Percentiles rank a stretch among this genome's conserved stretches.
Conservation (phyloP, 1,140 invertebrate species). For the Phthorimaea operculella region DNA sequence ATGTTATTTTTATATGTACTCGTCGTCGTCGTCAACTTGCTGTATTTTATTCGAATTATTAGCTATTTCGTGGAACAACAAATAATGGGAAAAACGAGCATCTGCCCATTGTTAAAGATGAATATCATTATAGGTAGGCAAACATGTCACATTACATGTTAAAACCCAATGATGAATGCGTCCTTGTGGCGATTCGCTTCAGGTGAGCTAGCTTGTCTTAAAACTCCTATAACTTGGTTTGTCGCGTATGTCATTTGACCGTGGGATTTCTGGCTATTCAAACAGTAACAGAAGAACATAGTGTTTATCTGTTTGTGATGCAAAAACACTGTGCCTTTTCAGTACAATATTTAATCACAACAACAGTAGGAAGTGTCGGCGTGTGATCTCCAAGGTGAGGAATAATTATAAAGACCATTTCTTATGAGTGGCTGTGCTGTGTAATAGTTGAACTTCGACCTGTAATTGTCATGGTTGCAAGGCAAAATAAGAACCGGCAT, state of each 20-base stretch:
- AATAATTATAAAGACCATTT: conserved; percentile 5
- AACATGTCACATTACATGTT: not conserved
- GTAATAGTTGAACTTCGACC: not conserved
- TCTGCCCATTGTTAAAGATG: not conserved
- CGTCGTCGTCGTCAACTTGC: not conserved
- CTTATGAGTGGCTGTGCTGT: not conserved
- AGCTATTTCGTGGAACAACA: not conserved
- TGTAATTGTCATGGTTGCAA: not conserved
- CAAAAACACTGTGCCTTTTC: too few relatives aligned
- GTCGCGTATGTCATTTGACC: too few relatives aligned
- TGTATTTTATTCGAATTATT: not conserved
- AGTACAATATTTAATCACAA: too few relatives aligned
- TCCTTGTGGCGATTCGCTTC: not conserved
- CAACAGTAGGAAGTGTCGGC: not conserved
- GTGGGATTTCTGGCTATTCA: too few relatives aligned
- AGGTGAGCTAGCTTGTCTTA: not conserved
- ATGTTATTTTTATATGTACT: not conserved
- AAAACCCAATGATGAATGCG: not conserved
- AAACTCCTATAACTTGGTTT: too few relatives aligned
- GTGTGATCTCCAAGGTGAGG: not conserved
- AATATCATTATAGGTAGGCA: not conserved
- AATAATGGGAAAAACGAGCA: not conserved
- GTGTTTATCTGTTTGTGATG: too few relatives aligned
- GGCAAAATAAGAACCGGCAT: too few relatives aligned
- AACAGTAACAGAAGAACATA: too few relatives aligned